Evolutionary conservation across 2,113 vertebrate genomes (phyloP), one percentile per base, ranked within the genome.

Genomic region (Eulacestoma nigropectus): DNA sequence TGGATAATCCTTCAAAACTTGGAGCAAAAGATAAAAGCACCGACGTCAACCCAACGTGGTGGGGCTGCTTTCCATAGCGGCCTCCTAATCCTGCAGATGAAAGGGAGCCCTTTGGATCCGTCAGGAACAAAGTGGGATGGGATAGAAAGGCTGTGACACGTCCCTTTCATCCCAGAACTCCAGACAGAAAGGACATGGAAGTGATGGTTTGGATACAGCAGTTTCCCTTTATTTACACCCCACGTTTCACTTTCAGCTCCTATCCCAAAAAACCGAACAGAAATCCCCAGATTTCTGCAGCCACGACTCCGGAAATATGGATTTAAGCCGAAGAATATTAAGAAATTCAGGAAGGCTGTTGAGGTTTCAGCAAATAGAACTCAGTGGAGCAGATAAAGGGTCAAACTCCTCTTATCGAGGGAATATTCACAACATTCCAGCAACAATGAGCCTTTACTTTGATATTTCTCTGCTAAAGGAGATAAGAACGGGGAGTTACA

Each of bases 1-100:
- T 9, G 23, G 76, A 72, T 21, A 78, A 86, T 0, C 22, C 87
- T 81, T 92, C 85, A 55, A 25, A 72, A 52, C 68, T n/a, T 8
- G 13, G 62, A 82, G 75, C 7, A 32, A 32, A 82, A 89, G 95
- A 94, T 70, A 55, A 97, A 97, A 95, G 92, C 26, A 11, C 50
- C 25, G 1, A 23, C 10, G 15, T 32, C 93, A 86, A 21, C 21
- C 72, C 49, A 64, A 27, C 23, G 62, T 30, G 42, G 55, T 37
- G 92, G 52, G 92, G 88, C 69, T 14, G 15, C 26, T 88, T 68
- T 35, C 68, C 80, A 18, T 64, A 59, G 87, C 2, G 68, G 72
- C 65, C 79, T 65, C 44, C 2, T 25, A 56, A 81, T 91, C 72
- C 87, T 39, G 11, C 35, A 78, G 94, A 90, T 94, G 90, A 96